phyloP scores from a whole-genome alignment of 2,797 vertebrate genomes.

The Acomys russatus region DNA sequence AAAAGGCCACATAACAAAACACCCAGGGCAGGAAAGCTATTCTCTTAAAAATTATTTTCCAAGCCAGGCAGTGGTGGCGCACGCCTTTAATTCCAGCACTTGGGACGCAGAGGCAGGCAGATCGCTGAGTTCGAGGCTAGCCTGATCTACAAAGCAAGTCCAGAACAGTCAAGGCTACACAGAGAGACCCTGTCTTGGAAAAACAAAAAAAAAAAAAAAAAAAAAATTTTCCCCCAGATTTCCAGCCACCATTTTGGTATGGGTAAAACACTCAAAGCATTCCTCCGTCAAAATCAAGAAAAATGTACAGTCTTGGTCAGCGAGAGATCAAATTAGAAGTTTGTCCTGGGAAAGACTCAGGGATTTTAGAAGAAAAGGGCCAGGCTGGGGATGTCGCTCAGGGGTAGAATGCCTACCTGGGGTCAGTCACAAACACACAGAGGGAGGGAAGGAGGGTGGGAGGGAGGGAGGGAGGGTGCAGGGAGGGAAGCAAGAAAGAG shows the following conservation, averaged over 20 bases:
- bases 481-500: background rate
- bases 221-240: background rate
- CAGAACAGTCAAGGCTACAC: too few relatives aligned
- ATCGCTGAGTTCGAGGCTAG: too few relatives aligned
- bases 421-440: background rate
- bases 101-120: too few relatives aligned
- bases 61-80: background rate
- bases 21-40: background rate
- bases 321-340: slow-evolving; percentile 53
- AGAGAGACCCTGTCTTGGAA: too few relatives aligned
- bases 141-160: too few relatives aligned
- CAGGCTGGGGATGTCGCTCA: background rate
- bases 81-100: too few relatives aligned
- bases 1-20: slow-evolving; percentile 14
- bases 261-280: slow-evolving; percentile 32
- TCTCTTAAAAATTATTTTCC: slow-evolving; percentile 42
- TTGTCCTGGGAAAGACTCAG: background rate
- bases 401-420: background rate
- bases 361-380: background rate
- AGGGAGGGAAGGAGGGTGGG: fast-evolving
- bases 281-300: slow-evolving; percentile 56
- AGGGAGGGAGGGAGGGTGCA: too few relatives aligned
- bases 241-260: background rate
- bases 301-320: slow-evolving; percentile 43
- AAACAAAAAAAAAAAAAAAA: too few relatives aligned